Evolutionary conservation across 2,888 invertebrate species (phyloP), one percentile per base, ranked within the genome.

Genomic region (Diarsia brunnea): DNA sequence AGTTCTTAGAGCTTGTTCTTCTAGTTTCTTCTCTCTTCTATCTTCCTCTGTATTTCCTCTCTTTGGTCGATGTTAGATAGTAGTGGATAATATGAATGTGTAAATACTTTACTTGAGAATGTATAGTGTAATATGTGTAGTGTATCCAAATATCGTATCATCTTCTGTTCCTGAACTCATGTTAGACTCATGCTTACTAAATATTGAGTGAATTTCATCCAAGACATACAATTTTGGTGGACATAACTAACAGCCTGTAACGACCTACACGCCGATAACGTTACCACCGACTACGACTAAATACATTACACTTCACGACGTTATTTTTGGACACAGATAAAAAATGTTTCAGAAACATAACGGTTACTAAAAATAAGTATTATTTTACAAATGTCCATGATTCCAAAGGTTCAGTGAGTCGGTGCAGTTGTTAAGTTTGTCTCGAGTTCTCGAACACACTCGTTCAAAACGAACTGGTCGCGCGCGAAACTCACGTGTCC

Each of bases 1-100:
- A 82, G 74, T 70, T 69, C 66, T 73, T 84, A 84, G 73, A 78
- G 75, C 81, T 78, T 71, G 27, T 71, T 75, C 78, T 81, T 81
- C 75, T 78, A 78, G 70, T 75, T 61, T 77, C 78, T 77, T 73
- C 74, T 75, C 24, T 74, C 49, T 69, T 69, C 55, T 74, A 10
- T 63, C 38, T 55, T 45, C 65, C 11, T 76, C 67, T 69, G 53
- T 75, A 53, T 72, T 53, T 79, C 31, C 53, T 65, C 63, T 75
- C 53, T 27, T 55, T 72, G 21, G 64, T 87, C 60, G 74, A n/a
- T 87, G 86, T 84, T 85, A 79, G 78, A 70, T 74, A 24, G 4
- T 53, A 84, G 69, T 69, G 45, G 19, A 31, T 64, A 45, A 24
- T 69, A 31, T 67, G 14, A 47, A 45, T 67, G 53, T 83, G 69